These are phyloP conservation scores for Bombyx mori DNA, from an alignment of 1,140 invertebrate species.

Conservation along the genomic window ASM3026992v2 NC_085118.1:4225001-4225500, in stretches of 20 bases:
- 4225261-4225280: no score
- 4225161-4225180: constrained; percentile 11
- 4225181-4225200: constrained; percentile 9
- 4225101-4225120: constrained; percentile 14
- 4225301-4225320: no score
- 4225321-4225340: no score
- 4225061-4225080: background rate
- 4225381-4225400: no score
- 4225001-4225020: background rate
- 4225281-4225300: no score
- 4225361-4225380: no score
- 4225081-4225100: constrained; percentile 8
- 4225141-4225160: constrained; percentile 17
- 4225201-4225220: constrained; percentile 14
- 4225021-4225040: background rate
- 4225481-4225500: no score
- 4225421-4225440: no score
- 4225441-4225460: no score
- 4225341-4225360: no score
- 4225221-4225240: constrained; percentile 6
- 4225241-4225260: background rate
- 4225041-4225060: background rate
- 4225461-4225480: no score
- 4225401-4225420: no score
- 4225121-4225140: constrained; percentile 11